Conservation (phyloP, 2,888 invertebrate species). For the Phortica magna region DNA sequence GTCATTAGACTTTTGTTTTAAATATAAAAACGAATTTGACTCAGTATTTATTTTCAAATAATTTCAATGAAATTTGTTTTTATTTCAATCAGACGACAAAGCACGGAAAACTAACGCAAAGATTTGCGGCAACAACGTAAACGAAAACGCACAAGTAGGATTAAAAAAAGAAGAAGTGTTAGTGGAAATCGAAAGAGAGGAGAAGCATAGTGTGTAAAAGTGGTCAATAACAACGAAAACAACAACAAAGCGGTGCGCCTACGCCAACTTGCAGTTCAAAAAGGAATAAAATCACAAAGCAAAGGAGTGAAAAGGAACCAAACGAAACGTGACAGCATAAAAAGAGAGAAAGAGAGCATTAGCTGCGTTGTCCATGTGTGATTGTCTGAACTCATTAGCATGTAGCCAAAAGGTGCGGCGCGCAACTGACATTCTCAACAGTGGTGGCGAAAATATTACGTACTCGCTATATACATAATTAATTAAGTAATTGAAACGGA, state of each 20-base stretch:
- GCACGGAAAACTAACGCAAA: not conserved
- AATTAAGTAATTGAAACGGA: constrained; percentile 4
- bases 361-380: not conserved
- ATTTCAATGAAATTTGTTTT: not conserved
- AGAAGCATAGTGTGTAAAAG: not conserved
- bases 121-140: not conserved
- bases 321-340: not conserved
- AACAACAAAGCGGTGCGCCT: not conserved
- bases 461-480: not conserved
- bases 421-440: not conserved
- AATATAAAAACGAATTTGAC: not conserved
- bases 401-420: constrained; percentile 21
- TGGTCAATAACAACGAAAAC: not conserved
- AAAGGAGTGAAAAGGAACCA: not conserved
- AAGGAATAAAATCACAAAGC: not conserved
- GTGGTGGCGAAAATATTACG: constrained; percentile 18
- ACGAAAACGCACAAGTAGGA: not conserved
- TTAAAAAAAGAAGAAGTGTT: not conserved
- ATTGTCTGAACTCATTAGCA: not conserved
- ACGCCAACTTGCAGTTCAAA: not conserved
- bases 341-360: not conserved
- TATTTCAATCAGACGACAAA: not conserved
- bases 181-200: not conserved
- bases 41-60: not conserved
- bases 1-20: not conserved